Conservation (phyloP, 2,797 vertebrate species). For the Erethizon dorsatum region DNA sequence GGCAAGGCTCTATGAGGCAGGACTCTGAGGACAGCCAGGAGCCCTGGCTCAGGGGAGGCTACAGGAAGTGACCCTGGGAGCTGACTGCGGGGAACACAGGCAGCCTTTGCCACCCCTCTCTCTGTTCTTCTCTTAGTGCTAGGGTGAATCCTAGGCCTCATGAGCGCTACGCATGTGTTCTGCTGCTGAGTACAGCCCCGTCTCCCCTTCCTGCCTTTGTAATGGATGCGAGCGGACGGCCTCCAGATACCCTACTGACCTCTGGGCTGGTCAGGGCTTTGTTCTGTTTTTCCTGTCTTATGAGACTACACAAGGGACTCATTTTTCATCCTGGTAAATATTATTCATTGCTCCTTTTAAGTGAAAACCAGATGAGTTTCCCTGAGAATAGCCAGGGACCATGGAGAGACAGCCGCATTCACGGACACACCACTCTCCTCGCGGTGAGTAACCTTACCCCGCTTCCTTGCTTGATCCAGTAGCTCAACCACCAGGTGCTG, state of each 20-base stretch:
- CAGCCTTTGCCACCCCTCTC: background rate
- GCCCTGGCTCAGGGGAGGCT: background rate
- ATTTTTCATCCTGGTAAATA: constrained; percentile 35
- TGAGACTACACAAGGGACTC: background rate
- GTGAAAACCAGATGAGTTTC: constrained; percentile 14
- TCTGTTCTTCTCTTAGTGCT: background rate
- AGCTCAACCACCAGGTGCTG: constrained; percentile 98
- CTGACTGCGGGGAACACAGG: background rate
- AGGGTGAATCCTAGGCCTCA: background rate
- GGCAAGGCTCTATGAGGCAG: constrained; percentile 57
- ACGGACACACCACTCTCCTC: background rate
- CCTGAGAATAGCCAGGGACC: background rate
- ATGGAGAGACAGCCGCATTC: background rate
- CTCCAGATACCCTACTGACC: background rate
- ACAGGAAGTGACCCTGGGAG: background rate
- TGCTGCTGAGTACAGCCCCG: background rate
- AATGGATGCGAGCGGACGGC: background rate
- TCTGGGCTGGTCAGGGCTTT: background rate
- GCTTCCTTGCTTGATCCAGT: constrained; percentile 97
- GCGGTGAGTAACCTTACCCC: constrained; percentile 91
- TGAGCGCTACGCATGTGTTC: accelerated
- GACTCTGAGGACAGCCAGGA: background rate
- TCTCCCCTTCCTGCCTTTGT: background rate
- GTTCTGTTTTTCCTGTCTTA: background rate
- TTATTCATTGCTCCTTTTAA: constrained; percentile 39